Percentiles rank a stretch among this genome's conserved stretches.
Evolutionary conservation across 2,888 invertebrate genomes (phyloP).

Genomic region (Pristionchus entomophagus): DNA sequence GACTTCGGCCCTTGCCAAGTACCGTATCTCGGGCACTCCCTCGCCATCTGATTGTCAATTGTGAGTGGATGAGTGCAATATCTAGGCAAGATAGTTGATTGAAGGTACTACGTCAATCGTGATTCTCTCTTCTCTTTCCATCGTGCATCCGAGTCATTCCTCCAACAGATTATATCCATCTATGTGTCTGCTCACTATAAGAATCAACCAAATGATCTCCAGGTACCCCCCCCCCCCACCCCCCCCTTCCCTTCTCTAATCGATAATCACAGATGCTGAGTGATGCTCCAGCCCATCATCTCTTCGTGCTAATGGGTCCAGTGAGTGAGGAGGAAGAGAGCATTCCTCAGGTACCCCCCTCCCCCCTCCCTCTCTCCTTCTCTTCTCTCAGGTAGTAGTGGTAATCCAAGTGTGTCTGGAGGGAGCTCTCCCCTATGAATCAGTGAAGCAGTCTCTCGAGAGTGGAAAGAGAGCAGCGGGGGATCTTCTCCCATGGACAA

Average conservation of each 20-base stretch:
- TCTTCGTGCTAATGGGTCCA: slow-evolving; percentile 94
- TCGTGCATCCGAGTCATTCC: slow-evolving; percentile 86
- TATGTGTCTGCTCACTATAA: slow-evolving; percentile 99
- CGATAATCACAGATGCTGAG: slow-evolving; percentile 85
- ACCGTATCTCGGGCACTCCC: slow-evolving; percentile 84
- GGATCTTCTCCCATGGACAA: slow-evolving; percentile 98
- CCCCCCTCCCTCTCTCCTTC: neutral
- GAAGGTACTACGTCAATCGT: slow-evolving; percentile 80
- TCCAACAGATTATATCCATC: slow-evolving; percentile 91
- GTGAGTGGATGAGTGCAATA: slow-evolving; percentile 77
- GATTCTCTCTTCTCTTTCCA: slow-evolving; percentile 98
- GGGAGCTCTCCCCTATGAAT: slow-evolving; percentile 82
- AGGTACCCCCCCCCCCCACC: slow-evolving; percentile 48
- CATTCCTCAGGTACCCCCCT: slow-evolving; percentile 85
- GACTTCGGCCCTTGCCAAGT: slow-evolving; percentile 55
- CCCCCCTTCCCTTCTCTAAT: neutral
- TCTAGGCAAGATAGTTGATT: neutral
- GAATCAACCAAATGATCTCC: slow-evolving; percentile 98
- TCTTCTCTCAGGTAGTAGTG: slow-evolving; percentile 60
- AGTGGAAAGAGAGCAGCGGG: slow-evolving; percentile 93
- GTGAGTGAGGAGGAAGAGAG: slow-evolving; percentile 79
- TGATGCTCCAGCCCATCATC: slow-evolving; percentile 97
- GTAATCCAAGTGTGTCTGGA: slow-evolving; percentile 81
- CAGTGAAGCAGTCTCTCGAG: slow-evolving; percentile 86
- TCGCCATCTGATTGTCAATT: slow-evolving; percentile 91